Evolutionary conservation across 2,797 vertebrate species (phyloP).

Genomic region (Alosa sapidissima): DNA sequence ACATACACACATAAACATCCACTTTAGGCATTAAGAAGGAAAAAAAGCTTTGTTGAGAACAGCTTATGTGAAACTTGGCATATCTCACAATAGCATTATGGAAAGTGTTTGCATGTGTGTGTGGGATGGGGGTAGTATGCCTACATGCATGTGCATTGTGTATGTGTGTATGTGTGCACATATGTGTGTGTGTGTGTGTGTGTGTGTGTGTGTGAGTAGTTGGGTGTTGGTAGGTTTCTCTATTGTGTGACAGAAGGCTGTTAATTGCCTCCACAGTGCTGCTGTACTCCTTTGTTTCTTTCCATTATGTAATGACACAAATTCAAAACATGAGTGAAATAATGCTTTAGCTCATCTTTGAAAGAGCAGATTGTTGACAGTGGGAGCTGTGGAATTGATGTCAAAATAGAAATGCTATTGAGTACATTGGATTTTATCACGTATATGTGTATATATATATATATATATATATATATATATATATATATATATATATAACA

Average conservation of each 20-base stretch:
- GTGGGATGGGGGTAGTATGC: too few relatives aligned
- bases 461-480: background rate
- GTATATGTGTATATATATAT: too few relatives aligned
- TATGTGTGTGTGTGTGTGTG: background rate
- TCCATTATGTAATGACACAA: background rate
- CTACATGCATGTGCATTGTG: too few relatives aligned
- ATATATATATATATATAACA: background rate
- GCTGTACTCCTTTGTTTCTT: background rate
- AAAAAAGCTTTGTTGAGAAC: background rate
- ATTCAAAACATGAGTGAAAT: background rate
- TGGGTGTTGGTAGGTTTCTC: background rate
- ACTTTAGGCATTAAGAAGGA: background rate
- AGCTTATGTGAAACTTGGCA: background rate
- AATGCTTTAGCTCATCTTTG: background rate
- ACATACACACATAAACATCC: background rate
- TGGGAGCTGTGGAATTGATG: background rate
- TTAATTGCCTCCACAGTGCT: background rate
- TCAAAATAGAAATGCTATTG: background rate
- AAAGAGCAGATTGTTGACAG: background rate
- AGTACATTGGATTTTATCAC: background rate
- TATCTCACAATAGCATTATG: background rate
- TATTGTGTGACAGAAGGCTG: background rate
- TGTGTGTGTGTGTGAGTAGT: background rate
- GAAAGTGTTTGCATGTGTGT: background rate
- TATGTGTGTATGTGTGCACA: background rate